Evolutionary conservation across 2,113 vertebrate genomes (phyloP).

Genomic region (Misgurnus anguillicaudatus): DNA sequence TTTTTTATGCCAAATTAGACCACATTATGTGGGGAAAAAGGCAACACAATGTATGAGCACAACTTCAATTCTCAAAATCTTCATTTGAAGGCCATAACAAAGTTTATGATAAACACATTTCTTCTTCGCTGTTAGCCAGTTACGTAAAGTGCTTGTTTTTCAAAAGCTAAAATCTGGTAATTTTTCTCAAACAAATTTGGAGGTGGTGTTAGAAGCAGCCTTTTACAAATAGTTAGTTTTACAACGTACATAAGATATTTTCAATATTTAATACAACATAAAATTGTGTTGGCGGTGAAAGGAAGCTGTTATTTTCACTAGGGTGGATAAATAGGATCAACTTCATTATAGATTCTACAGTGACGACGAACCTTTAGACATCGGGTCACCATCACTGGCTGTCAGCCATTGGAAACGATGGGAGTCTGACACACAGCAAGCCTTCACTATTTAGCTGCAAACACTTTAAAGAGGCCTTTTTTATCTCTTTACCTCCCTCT

Average conservation of each 20-base stretch:
- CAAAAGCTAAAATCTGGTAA: background rate
- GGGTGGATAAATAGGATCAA: constrained; percentile 37
- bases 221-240: background rate
- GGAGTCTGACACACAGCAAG: constrained; percentile 69
- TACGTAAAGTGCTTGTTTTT: background rate
- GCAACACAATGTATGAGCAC: background rate
- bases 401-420: constrained; percentile 64
- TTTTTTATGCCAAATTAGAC: background rate
- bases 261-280: background rate
- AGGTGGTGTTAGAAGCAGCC: background rate
- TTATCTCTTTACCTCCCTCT: constrained; percentile 57
- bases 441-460: constrained; percentile 67
- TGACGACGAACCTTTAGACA: constrained; percentile 56
- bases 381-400: constrained; percentile 69
- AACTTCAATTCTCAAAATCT: background rate
- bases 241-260: constrained; percentile 3
- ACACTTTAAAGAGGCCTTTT: constrained; percentile 69
- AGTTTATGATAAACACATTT: background rate
- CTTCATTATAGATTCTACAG: constrained; percentile 49
- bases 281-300: background rate
- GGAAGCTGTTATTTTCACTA: background rate
- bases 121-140: background rate
- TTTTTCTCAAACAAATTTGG: background rate
- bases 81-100: background rate
- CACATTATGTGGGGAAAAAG: background rate